Evolutionary conservation across 1,140 invertebrate species (phyloP).

Genomic region (Hirudo medicinalis): DNA sequence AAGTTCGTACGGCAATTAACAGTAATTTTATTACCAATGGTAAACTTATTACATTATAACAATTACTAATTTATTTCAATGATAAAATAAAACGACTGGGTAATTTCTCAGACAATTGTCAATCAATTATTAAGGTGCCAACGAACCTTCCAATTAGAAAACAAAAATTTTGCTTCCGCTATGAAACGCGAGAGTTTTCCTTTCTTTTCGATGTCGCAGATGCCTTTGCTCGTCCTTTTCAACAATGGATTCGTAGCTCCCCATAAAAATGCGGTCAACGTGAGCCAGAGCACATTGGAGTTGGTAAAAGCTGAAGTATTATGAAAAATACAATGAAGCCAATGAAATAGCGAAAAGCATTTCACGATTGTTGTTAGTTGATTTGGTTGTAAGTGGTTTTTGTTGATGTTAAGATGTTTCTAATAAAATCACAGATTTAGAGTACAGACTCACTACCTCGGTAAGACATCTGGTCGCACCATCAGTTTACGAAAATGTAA

Average conservation of each 20-base stretch:
- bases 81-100: too few relatives aligned
- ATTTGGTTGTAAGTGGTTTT: too few relatives aligned
- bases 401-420: too few relatives aligned
- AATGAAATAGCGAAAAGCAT: too few relatives aligned
- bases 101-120: neutral
- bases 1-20: too few relatives aligned
- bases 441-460: too few relatives aligned
- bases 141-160: constrained; percentile 4
- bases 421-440: too few relatives aligned
- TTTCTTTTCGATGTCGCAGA: neutral
- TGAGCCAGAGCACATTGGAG: neutral
- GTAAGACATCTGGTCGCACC: too few relatives aligned
- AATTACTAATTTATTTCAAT: neutral
- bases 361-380: too few relatives aligned
- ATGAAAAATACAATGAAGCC: too few relatives aligned
- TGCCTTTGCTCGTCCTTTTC: constrained; percentile 3
- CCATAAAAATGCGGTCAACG: neutral
- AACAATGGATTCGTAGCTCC: constrained; percentile 5
- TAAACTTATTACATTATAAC: too few relatives aligned
- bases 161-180: constrained; percentile 4
- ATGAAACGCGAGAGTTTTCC: neutral
- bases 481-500: too few relatives aligned
- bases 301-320: neutral
- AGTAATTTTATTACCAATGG: neutral
- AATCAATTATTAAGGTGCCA: neutral